Percentiles rank a stretch among this genome's conserved stretches.
Conservation (phyloP, 2,888 invertebrate species). For the Aphidius colemani region DNA sequence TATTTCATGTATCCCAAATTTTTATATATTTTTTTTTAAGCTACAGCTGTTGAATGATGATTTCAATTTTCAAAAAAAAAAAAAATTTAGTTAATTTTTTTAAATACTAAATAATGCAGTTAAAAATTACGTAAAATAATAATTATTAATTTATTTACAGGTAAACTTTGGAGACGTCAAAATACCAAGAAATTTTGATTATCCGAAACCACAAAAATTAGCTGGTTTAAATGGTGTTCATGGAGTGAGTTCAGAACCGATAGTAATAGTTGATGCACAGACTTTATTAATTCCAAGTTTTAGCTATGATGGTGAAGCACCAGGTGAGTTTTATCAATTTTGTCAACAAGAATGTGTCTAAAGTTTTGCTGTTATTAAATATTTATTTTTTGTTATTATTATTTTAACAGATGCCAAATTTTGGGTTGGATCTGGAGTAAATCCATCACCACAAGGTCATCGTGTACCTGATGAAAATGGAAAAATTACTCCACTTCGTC, state of each 20-base stretch:
- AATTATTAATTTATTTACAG: conserved; percentile 59
- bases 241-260: conserved; percentile 81
- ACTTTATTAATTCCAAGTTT: conserved; percentile 88
- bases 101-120: too few species aligned
- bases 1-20: too few species aligned
- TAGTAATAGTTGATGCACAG: conserved; percentile 91
- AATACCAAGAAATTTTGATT: conserved; percentile 78
- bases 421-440: conserved; percentile 85
- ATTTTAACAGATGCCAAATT: conserved; percentile 81
- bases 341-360: neutral
- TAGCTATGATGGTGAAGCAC: conserved; percentile 90
- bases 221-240: conserved; percentile 79
- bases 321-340: conserved; percentile 67
- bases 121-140: neutral
- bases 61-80: too few species aligned
- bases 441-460: conserved; percentile 81
- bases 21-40: neutral
- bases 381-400: neutral
- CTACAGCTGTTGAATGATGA: neutral
- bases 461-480: conserved; percentile 92
- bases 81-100: too few species aligned
- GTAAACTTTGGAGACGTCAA: conserved; percentile 88
- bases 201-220: conserved; percentile 83
- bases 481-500: conserved; percentile 75
- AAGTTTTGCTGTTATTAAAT: too few species aligned